These are phyloP conservation scores for Felis chaus DNA, from an alignment of 2,113 vertebrate species.

Conservation along the genomic window DNA sequence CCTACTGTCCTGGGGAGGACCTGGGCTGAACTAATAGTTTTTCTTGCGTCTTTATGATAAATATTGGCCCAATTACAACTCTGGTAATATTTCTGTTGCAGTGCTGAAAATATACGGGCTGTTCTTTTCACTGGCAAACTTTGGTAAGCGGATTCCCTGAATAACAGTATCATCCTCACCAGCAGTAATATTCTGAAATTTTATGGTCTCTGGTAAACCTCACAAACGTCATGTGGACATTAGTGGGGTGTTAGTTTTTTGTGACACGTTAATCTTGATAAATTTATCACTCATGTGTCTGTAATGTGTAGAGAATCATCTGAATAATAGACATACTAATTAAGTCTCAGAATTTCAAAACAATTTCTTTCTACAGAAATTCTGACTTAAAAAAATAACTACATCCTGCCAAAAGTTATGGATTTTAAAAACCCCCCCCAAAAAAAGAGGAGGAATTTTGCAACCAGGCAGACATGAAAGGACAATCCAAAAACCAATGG, in stretches of 20 bases:
- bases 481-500: not conserved
- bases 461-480: not conserved
- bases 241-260: not conserved
- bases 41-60: not conserved
- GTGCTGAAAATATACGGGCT: not conserved
- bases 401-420: not conserved
- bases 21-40: not conserved
- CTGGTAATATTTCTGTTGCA: not conserved
- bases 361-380: not conserved
- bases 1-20: not conserved
- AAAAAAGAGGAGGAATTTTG: not conserved
- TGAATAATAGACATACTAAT: not conserved
- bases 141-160: not conserved
- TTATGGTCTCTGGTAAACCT: not conserved
- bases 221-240: not conserved
- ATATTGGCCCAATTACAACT: not conserved
- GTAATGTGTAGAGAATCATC: not conserved
- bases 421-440: not conserved
- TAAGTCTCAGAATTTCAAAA: not conserved
- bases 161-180: not conserved
- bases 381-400: not conserved
- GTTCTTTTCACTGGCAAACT: not conserved
- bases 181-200: not conserved
- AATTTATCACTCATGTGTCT: not conserved
- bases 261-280: not conserved